These are phyloP conservation scores for Rattus rattus DNA, from an alignment of 2,113 vertebrate genomes.

Conservation along the genomic window DNA sequence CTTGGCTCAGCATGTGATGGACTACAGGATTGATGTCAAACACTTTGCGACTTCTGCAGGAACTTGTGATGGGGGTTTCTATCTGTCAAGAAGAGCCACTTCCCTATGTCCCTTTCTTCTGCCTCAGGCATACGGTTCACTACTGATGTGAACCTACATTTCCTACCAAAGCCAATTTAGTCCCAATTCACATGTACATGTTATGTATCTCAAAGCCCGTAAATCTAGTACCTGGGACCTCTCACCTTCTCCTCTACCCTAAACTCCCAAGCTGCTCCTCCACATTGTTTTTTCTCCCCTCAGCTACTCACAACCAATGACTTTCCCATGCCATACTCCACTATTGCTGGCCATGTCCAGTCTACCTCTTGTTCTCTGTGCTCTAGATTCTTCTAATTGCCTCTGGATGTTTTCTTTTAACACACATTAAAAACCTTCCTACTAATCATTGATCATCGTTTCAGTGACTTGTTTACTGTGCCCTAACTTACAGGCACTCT, in stretches of 20 bases:
- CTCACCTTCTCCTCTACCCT: neutral
- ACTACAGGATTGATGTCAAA: neutral
- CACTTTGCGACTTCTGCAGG: neutral
- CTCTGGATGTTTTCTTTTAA: neutral
- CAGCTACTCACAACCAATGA: neutral
- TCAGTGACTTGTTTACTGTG: neutral
- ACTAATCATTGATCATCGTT: neutral
- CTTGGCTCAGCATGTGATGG: neutral
- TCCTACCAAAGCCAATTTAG: neutral
- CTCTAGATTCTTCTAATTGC: neutral
- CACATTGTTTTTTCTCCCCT: too few relatives aligned
- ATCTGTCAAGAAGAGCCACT: neutral
- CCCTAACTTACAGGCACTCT: neutral
- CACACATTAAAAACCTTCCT: neutral
- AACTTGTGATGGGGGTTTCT: neutral
- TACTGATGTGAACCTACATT: fast-evolving
- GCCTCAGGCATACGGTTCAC: neutral
- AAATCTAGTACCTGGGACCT: fast-evolving
- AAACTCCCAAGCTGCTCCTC: neutral
- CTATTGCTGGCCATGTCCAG: neutral
- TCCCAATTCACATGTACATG: neutral
- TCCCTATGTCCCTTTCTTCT: neutral
- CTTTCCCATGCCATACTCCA: neutral
- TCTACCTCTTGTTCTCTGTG: neutral
- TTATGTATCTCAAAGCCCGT: neutral